Base-by-base conservation (phyloP, 2,113 vertebrate genomes). In the Halcyon malimbica region DNA sequence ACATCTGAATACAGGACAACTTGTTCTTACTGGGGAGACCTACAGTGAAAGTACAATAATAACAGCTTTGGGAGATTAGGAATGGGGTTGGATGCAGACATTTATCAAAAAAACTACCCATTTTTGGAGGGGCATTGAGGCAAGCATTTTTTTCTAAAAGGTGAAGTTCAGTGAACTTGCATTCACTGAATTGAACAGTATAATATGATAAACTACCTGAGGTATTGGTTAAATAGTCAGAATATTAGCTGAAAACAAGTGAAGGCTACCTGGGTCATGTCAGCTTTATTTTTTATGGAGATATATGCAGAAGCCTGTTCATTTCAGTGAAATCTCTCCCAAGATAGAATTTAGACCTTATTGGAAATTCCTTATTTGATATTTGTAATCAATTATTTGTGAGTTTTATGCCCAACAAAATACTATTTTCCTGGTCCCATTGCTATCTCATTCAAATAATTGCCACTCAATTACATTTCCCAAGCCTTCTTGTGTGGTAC, bases 381-480 rank as follows among this genome's bases (percentile, higher is more conserved):
- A 87, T 73, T 57, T 93, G 16, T 44, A 79, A 71, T 9, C 25
- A 14, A 77, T 75, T 92, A n/a, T 50, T 87, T 90, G 50, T 90
- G 44, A 25, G 23, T 7, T 67, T 74, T 90, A 68, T 79, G 46
- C 31, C 37, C 2, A 64, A 57, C 51, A 67, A 85, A 87, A 18
- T 10, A 35, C 23, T 42, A 9, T 67, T 89, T 94, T 73, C 11
- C 46, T 78, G 18, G 10, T 44, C 11, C 28, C 16, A 57, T 80
- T 93, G 83, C 68, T 77, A n/a, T 16, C 71, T 48, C 64, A 57
- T 37, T 65, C 77, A 91, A 91, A 92, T 74, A 82, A 83, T 81
- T 90, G 44, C 71, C 13, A 46, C 29, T 79, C 75, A 53, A 42
- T 94, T 95, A 91, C 93, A 92, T 88, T 87, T 97, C 79, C 56